Base-by-base conservation (phyloP, 2,888 invertebrate species). In the Drosophila vallismaia region DNA sequence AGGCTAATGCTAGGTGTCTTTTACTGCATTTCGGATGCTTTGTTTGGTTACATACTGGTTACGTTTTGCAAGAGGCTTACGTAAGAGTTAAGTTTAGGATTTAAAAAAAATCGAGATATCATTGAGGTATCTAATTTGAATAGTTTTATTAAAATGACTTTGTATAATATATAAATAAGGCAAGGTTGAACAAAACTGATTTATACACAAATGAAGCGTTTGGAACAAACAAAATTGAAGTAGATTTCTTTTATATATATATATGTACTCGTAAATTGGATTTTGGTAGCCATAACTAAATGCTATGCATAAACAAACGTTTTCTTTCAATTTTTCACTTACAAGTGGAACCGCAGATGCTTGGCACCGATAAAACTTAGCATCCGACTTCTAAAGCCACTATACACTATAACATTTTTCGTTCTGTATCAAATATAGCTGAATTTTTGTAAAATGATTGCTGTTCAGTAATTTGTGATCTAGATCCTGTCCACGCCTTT, bases 311-410 rank as follows among this genome's bases (percentile, higher is more conserved):
- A 68, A 69, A 75, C 77, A 71, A 75, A 82, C 77, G 64, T 67
- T 69, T 55, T 12, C 71, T 75, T 62, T 74, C 66, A 71, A 53
- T 64, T 58, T 44, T 63, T 79, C 55, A 52, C 54, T 69, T 66
- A 52, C 59, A 68, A 46, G 46, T 77, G 77, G 71, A 68, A 77
- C 72, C 68, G 68, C 83, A 85, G 81, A 85, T 82, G 81, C 82
- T 82, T 79, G 76, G 86, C 81, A 82, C 83, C 81, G 64, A 67
- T 76, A 55, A 64, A 79, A 79, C 86, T 79, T 71, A 74, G 86
- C 81, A 81, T 85, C 81, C 76, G 86, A 82, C 83, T 82, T 85
- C 77, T 77, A 68, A 85, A 82, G 83, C 80, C 86, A 82, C 69
- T 68, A 62, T 55, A 62, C 54, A 55, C 63, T 75, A 77, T 67